phyloP scores from a whole-genome alignment of 2,113 vertebrate genomes.

The Pedionomus torquatus region DNA sequence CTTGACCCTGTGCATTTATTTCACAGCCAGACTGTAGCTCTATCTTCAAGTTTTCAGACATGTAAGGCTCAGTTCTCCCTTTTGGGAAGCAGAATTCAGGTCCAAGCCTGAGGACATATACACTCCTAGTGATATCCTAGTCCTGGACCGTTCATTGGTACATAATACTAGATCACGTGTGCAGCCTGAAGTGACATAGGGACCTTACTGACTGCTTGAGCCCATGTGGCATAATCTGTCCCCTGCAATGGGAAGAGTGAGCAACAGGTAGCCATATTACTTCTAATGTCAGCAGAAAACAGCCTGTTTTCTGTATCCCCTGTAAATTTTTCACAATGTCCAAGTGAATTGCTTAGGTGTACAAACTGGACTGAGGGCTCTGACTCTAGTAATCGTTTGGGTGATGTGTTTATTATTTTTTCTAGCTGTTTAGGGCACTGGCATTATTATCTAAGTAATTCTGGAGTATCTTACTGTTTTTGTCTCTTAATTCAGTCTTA shows the following conservation, averaged over 20 bases:
- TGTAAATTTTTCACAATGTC: neutral
- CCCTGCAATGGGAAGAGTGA: neutral
- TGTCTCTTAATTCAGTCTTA: neutral
- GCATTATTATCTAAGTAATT: neutral
- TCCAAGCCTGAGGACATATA: neutral
- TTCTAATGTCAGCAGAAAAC: neutral
- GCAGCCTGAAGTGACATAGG: neutral
- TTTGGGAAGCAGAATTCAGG: neutral
- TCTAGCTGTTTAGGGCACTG: neutral
- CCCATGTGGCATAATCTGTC: neutral
- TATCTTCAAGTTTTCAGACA: neutral
- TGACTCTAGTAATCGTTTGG: neutral
- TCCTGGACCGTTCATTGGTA: neutral
- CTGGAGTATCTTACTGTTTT: neutral
- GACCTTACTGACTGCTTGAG: neutral
- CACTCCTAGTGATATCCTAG: neutral
- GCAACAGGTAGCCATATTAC: neutral
- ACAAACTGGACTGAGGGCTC: neutral
- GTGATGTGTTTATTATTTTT: neutral
- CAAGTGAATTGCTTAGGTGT: neutral
- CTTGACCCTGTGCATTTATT: neutral
- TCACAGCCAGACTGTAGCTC: neutral
- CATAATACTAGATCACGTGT: neutral
- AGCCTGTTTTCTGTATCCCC: neutral
- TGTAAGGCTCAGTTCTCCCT: neutral